These are phyloP conservation scores for Alosa sapidissima DNA, from an alignment of 2,797 vertebrate genomes.

Conservation along the genomic window DNA sequence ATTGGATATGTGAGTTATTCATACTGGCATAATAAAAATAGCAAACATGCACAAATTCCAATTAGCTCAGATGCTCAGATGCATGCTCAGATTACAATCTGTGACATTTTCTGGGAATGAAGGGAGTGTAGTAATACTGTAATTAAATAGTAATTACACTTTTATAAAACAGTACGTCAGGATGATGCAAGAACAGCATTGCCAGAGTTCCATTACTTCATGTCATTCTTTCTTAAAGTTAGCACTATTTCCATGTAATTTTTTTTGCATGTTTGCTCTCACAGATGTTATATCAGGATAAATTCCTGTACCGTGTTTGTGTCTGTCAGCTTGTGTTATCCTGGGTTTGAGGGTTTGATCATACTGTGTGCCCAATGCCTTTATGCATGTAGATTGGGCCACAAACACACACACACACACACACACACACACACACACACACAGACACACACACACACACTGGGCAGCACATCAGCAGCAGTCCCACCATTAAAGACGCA, in stretches of 20 bases:
- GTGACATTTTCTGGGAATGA: not conserved
- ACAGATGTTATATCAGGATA: not conserved
- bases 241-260: not conserved
- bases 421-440: not conserved
- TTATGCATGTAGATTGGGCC: not conserved
- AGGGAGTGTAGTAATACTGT: not conserved
- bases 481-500: not conserved
- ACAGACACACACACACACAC: not conserved
- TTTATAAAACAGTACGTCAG: not conserved
- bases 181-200: not conserved
- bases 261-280: not conserved
- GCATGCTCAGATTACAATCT: not conserved
- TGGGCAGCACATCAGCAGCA: not conserved
- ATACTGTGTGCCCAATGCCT: not conserved
- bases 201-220: slow-evolving; percentile 8
- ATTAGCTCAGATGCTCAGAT: too few relatives aligned
- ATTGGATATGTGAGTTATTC: not conserved
- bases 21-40: not conserved
- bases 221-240: not conserved
- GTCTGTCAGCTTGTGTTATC: not conserved
- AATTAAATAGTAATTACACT: slow-evolving; percentile 10
- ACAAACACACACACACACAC: not conserved
- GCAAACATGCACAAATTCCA: not conserved
- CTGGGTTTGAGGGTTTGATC: not conserved
- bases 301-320: not conserved